Conservation (phyloP, 2,888 invertebrate genomes). For the Cephalotes varians region DNA sequence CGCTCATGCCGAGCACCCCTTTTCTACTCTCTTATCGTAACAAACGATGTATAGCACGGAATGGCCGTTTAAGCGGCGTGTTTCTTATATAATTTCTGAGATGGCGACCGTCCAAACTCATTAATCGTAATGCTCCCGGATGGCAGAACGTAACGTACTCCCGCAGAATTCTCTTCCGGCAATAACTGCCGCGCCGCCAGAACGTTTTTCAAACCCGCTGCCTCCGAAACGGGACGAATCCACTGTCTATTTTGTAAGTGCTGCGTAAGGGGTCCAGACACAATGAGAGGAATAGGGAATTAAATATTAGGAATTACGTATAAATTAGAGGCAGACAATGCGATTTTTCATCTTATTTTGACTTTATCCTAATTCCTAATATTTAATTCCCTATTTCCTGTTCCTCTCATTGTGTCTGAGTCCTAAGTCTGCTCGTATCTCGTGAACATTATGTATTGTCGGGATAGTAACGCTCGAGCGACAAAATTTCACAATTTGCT, state of each 20-base stretch:
- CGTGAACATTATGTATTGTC: constrained; percentile 68
- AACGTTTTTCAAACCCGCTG: constrained; percentile 71
- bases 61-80: constrained; percentile 77
- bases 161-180: constrained; percentile 71
- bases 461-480: constrained; percentile 60
- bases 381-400: too few relatives aligned
- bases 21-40: constrained; percentile 59
- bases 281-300: too few relatives aligned
- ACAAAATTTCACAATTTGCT: constrained; percentile 44
- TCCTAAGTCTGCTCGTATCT: constrained; percentile 58
- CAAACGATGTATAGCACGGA: constrained; percentile 64
- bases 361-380: too few relatives aligned
- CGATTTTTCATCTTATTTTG: too few relatives aligned
- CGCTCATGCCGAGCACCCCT: constrained; percentile 6
- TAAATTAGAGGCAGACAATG: too few relatives aligned
- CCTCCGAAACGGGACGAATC: constrained; percentile 56
- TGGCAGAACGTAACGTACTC: constrained; percentile 63
- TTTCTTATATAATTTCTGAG: constrained; percentile 74
- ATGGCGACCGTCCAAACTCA: constrained; percentile 80
- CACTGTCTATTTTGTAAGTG: constrained; percentile 69
- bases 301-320: too few relatives aligned
- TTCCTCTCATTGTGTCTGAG: too few relatives aligned
- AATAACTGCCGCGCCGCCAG: constrained; percentile 71
- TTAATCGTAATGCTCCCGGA: constrained; percentile 77
- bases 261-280: too few relatives aligned